Conservation (phyloP, 2,888 invertebrate genomes). For the Ennomos fuscantarius region DNA sequence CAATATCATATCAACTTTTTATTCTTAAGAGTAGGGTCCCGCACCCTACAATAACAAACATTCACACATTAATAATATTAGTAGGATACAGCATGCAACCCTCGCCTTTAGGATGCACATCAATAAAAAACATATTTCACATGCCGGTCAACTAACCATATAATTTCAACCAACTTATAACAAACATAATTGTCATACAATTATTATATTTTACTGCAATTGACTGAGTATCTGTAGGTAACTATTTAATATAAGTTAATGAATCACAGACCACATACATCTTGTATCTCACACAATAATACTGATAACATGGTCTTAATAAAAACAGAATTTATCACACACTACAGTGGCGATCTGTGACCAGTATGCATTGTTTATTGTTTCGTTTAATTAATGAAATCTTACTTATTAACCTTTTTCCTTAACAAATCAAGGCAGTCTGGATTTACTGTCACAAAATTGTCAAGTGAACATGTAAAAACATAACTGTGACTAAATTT, state of each 20-base stretch:
- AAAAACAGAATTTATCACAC: conserved; percentile 60
- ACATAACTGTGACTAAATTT: conserved; percentile 48
- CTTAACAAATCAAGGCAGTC: conserved; percentile 62
- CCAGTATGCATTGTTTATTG: conserved; percentile 46
- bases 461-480: conserved; percentile 61
- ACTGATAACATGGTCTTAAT: conserved; percentile 64
- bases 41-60: too few relatives aligned
- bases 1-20: too few relatives aligned
- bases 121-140: too few relatives aligned
- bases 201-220: conserved; percentile 28
- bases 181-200: too few relatives aligned
- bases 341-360: conserved; percentile 43
- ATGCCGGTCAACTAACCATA: too few relatives aligned
- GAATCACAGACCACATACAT: conserved; percentile 63
- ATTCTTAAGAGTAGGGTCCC: too few relatives aligned
- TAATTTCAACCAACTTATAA: conserved; percentile 5
- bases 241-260: conserved; percentile 48
- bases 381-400: conserved; percentile 37
- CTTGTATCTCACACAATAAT: conserved; percentile 55
- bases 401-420: conserved; percentile 7
- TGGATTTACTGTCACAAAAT: conserved; percentile 58
- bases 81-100: too few relatives aligned
- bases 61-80: too few relatives aligned
- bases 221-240: conserved; percentile 6
- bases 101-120: too few relatives aligned